Evolutionary conservation across 2,888 invertebrate species (phyloP).

Genomic region (Anaspis maculata): DNA sequence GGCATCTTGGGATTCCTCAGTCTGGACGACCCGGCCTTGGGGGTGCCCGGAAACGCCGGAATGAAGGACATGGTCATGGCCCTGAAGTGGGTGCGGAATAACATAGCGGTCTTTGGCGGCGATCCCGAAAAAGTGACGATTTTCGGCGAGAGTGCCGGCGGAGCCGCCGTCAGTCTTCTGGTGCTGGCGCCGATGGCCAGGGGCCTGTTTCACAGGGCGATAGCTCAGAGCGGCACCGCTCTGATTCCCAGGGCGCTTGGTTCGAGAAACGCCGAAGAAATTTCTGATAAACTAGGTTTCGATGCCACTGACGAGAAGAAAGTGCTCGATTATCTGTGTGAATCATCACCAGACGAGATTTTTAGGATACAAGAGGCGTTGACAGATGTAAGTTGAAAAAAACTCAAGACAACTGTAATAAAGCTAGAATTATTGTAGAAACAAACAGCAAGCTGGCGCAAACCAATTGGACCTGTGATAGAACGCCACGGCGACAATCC

Average conservation of each 20-base stretch:
- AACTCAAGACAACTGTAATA: too few species aligned
- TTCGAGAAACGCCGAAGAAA: constrained; percentile 4
- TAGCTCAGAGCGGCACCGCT: constrained; percentile 24
- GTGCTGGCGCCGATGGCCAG: too few species aligned
- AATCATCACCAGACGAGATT: constrained; percentile 33
- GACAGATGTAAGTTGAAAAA: constrained; percentile 9
- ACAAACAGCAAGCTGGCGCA: constrained; percentile 7
- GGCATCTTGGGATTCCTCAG: too few species aligned
- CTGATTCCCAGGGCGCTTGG: constrained; percentile 19
- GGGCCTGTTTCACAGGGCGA: too few species aligned
- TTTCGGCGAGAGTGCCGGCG: too few species aligned
- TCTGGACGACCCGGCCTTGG: too few species aligned
- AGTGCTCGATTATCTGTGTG: constrained; percentile 35
- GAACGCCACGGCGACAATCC: constrained; percentile 18
- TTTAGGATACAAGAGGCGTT: constrained; percentile 30
- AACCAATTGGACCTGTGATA: constrained; percentile 16
- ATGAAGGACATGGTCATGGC: too few species aligned
- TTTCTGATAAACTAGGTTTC: constrained; percentile 13
- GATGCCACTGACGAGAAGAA: constrained; percentile 25
- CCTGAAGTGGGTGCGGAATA: too few species aligned
- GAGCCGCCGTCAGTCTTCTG: too few species aligned
- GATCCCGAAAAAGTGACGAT: too few species aligned
- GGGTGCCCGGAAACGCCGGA: too few species aligned
- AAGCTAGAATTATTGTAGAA: constrained; percentile 7
- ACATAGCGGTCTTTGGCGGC: too few species aligned